These are phyloP conservation scores for honey bee (Apis mellifera) DNA, from an alignment of 1,140 invertebrate species.

Conservation along the genomic window DNA sequence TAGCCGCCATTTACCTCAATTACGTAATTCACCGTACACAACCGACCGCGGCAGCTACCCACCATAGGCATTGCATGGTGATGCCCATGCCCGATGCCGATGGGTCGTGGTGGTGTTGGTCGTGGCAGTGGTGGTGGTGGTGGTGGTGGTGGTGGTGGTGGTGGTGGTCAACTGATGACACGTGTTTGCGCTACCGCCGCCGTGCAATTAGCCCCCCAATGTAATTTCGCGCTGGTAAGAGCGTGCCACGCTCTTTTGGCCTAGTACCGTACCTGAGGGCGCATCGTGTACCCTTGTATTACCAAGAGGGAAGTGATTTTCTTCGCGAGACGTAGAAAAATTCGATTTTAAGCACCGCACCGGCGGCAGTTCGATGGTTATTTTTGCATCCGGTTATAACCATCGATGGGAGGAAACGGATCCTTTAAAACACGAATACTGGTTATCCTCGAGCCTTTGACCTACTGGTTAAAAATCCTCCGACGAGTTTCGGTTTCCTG, in stretches of 20 bases:
- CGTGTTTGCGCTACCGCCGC: slow-evolving; percentile 73
- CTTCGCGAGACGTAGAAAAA: slow-evolving; percentile 53
- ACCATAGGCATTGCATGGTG: slow-evolving; percentile 63
- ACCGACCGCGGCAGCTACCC: slow-evolving; percentile 61
- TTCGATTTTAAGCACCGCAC: slow-evolving; percentile 42
- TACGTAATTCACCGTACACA: slow-evolving; percentile 76
- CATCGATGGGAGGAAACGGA: background rate
- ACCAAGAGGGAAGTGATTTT: slow-evolving; percentile 65
- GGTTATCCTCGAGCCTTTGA: slow-evolving; percentile 29
- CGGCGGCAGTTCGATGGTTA: slow-evolving; percentile 8
- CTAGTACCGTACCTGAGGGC: slow-evolving; percentile 67
- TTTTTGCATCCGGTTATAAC: slow-evolving; percentile 37
- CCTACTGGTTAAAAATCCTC: slow-evolving; percentile 31
- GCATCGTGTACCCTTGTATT: slow-evolving; percentile 59
- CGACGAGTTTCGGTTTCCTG: too few species aligned
- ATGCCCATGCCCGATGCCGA: slow-evolving; percentile 54
- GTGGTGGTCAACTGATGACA: slow-evolving; percentile 72
- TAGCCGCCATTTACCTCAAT: slow-evolving; percentile 77
- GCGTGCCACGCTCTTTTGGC: slow-evolving; percentile 70
- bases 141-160: slow-evolving; percentile 6
- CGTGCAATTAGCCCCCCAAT: slow-evolving; percentile 72
- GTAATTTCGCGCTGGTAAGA: slow-evolving; percentile 69
- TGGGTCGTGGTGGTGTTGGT: slow-evolving; percentile 39
- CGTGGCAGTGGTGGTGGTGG: slow-evolving; percentile 16
- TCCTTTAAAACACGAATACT: background rate